Evolutionary conservation across 2,113 vertebrate genomes (phyloP).

Genomic region (Turdus rufiventris): DNA sequence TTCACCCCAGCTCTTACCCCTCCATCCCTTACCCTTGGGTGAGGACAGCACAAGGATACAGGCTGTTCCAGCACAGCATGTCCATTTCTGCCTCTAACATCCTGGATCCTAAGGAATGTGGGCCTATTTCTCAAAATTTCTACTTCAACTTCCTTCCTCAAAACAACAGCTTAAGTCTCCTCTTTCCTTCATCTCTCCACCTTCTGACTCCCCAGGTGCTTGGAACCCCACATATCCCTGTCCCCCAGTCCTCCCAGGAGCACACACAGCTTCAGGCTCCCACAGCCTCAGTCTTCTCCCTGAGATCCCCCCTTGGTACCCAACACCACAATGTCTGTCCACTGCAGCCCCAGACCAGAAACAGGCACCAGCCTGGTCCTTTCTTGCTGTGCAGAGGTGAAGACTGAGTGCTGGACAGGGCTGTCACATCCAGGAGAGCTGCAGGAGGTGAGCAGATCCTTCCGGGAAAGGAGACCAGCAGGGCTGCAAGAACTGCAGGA

Average conservation of each 20-base stretch:
- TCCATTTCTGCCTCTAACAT: neutral
- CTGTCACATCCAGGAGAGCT: neutral
- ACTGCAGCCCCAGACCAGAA: neutral
- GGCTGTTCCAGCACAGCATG: neutral
- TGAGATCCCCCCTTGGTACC: fast-evolving
- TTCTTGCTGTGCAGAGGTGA: neutral
- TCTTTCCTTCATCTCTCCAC: neutral
- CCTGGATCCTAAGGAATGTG: neutral
- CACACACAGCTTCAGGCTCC: neutral
- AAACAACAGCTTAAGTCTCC: neutral
- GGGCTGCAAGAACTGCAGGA: neutral
- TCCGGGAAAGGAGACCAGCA: neutral
- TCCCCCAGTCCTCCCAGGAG: neutral
- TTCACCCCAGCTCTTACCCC: neutral
- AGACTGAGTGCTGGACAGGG: neutral
- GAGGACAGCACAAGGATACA: neutral
- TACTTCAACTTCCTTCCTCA: neutral
- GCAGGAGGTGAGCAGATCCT: neutral
- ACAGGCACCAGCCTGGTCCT: neutral
- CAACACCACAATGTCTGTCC: neutral
- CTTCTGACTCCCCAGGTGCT: neutral
- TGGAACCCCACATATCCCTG: neutral
- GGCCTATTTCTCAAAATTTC: neutral
- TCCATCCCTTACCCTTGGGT: fast-evolving
- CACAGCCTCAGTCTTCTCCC: neutral